Evolutionary conservation across 2,113 vertebrate species (phyloP), one percentile per base, ranked within the genome.

Genomic region (Pangasianodon hypophthalmus): DNA sequence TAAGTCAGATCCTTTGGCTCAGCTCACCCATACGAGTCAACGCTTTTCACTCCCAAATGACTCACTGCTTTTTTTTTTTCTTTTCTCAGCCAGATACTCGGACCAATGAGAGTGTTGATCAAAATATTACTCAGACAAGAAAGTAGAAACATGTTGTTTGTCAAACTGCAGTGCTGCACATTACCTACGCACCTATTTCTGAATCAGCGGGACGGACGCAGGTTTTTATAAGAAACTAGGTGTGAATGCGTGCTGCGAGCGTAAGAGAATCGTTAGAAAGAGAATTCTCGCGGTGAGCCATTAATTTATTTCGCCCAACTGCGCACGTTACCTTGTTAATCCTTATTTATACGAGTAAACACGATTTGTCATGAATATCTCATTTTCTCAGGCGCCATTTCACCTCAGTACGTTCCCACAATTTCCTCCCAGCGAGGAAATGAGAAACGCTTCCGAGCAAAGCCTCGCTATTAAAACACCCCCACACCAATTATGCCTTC

Each of bases 401-500:
- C 88, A 84, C 81, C 64, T 88, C 80, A 2, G 6, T 21, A 29
- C 48, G 14, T 62, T 84, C 16, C 64, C 37, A 84, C 80, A 44
- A 58, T 73, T 56, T 84, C 50, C 88, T 75, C 26, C 64, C 37
- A 58, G 64, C 18, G 5, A 73, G 88, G 67, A 88, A 71, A 88
- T 73, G 79, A 88, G 62, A 37, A 41, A 83, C 44, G 79, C 32
- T 75, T 44, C 32, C 6, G 37, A 48, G 83, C 24, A 85, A 67
- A 77, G 32, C 48, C 50, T 54, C 14, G 77, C 41, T 29, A 83
- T 83, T 83, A 82, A 82, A 69, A 56, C 87, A 52, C 87, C 79
- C 79, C 87, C 60, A 58, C 64, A 75, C 24, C 81, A 58, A 88
- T 88, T 88, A 88, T 44, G 10, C 5, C 54, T 52, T 21, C 48